These are phyloP conservation scores for Luperina nickerlii DNA, from an alignment of 2,888 invertebrate species.

Conservation along the genomic window DNA sequence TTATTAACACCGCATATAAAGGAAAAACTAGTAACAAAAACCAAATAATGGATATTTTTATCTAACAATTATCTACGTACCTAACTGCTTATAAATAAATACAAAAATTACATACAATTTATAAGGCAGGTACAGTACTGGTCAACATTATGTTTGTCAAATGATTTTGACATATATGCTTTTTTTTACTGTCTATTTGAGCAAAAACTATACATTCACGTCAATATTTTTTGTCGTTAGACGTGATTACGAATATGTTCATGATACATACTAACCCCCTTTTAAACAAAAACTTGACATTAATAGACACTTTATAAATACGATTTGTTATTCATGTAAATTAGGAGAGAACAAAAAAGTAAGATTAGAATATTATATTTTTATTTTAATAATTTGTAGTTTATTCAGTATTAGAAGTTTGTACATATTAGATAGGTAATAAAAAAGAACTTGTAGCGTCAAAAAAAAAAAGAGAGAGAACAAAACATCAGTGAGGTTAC, in stretches of 20 bases:
- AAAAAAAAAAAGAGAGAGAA: not conserved
- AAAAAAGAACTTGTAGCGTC: too few species aligned
- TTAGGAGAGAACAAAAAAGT: not conserved
- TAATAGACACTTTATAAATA: not conserved
- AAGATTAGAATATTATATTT: too few species aligned
- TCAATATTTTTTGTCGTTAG: slow-evolving; percentile 10
- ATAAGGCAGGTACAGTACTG: not conserved
- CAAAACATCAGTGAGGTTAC: not conserved
- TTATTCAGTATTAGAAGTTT: too few species aligned
- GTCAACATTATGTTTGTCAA: slow-evolving; percentile 1
- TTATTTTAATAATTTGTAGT: too few species aligned
- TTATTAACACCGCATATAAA: not conserved
- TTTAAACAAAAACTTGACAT: not conserved
- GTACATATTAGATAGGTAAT: too few species aligned
- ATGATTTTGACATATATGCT: not conserved
- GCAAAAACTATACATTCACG: not conserved
- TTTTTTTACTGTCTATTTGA: not conserved
- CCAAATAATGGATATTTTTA: not conserved
- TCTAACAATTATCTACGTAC: not conserved
- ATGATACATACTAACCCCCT: not conserved
- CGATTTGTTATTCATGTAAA: not conserved
- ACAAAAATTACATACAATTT: not conserved
- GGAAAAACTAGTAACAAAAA: not conserved
- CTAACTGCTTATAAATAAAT: not conserved
- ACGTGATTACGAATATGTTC: not conserved